Evolutionary conservation across 2,113 vertebrate genomes (phyloP).

Genomic region (Campylomormyrus numenius): DNA sequence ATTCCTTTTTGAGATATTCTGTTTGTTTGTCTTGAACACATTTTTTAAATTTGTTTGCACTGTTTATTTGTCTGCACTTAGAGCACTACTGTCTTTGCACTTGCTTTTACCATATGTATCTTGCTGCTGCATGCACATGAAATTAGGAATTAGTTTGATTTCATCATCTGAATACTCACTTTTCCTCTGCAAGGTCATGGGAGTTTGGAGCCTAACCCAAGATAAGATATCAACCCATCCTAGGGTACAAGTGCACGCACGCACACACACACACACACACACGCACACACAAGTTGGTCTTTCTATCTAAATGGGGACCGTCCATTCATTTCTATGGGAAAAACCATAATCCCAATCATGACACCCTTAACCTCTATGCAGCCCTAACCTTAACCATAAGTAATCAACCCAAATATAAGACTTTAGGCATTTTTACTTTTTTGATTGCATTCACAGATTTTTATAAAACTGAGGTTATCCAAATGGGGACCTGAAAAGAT

Average conservation of each 20-base stretch:
- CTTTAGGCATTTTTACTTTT: too few species aligned
- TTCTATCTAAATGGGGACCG: too few species aligned
- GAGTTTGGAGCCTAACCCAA: not conserved
- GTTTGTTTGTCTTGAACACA: not conserved
- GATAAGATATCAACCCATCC: not conserved
- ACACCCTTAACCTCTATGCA: too few species aligned
- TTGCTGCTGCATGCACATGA: not conserved
- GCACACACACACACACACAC: not conserved
- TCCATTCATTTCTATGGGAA: too few species aligned
- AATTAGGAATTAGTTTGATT: not conserved
- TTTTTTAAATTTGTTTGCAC: not conserved
- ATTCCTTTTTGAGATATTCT: not conserved
- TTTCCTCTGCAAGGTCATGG: not conserved
- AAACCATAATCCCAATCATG: too few species aligned
- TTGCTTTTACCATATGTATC: not conserved
- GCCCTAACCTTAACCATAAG: too few species aligned
- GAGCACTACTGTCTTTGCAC: not conserved
- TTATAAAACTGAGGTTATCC: too few species aligned
- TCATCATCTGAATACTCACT: not conserved
- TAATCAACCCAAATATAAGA: too few species aligned
- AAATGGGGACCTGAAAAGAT: too few species aligned
- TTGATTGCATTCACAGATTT: too few species aligned
- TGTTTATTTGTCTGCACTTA: not conserved
- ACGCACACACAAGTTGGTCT: not conserved
- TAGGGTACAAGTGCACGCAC: not conserved